Evolutionary conservation across 1,140 invertebrate genomes (phyloP), one percentile per base, ranked within the genome.

Genomic region (Bombus confusus): DNA sequence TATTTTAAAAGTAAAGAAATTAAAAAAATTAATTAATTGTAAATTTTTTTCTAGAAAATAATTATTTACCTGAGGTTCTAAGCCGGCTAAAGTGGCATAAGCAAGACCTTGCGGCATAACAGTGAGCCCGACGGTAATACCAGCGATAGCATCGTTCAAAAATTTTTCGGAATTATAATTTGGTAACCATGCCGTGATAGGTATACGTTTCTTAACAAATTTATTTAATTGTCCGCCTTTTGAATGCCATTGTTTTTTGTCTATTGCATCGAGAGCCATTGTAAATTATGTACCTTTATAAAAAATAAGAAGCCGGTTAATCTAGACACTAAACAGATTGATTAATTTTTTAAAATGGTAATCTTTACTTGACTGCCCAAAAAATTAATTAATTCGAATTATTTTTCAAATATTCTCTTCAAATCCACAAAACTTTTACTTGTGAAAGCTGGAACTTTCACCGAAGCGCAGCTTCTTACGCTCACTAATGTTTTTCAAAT

Each of bases 51-150:
- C 4, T 3, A 15, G 6, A 66, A 31, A 34, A 39, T 68, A 39
- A 57, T 57, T 31, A 57, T 59, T 37, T 94, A 98, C 98, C 96
- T 98, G 97, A 68, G 97, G 97, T 91, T 97, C 97, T 69, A 98
- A 92, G 41, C 97, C 97, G 37, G 97, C 98, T 69, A 98, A 95
- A 25, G 97, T 97, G 0, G 98, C 98, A 94, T 98, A 98, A 12
- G 98, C 98, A 80, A 98, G 94, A 71, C 97, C 98, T 93, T 99
- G 98, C 0, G 98, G 98, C 95, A 98, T 97, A 41, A 98, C 98
- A 4, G 98, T 98, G 13, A 98, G 95, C 0, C 98, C 98, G 3
- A 98, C 98, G 28, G 98, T 98, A 68, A 98, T 95, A 10, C 98
- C 98, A 12, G 98, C 98, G 90, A 98, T 97, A 34, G 97, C 91